Evolutionary conservation across 1,140 invertebrate genomes (phyloP), one percentile per base, ranked within the genome.

Genomic region (Ceratitis capitata): DNA sequence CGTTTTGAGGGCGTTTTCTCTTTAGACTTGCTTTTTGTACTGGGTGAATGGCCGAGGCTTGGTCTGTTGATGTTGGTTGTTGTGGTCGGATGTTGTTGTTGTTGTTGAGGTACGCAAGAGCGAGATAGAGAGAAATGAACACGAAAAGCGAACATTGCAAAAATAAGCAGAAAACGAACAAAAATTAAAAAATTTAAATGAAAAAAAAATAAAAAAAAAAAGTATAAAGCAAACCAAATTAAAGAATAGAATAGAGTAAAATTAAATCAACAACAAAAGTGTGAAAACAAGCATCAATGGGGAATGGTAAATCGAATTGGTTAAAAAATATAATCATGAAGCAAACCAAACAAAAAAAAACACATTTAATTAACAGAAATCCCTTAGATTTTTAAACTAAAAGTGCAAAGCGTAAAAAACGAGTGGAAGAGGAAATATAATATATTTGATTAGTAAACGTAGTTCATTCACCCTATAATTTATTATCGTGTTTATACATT

Each of bases 1-100:
- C 91, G 84, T 85, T 92, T 92, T 61, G 87, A 86, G 6, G 89
- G 89, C 10, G 89, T 91, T 87, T 92, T 92, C 35, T 92, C 91
- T 86, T 92, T 92, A 45, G 84, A 82, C 86, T 92, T 91, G 85
- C 89, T 88, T 84, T 91, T 91, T 35, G 88, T 90, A 84, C 89
- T 91, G 47, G 89, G 89, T 47, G 90, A 88, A 86, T 90, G 87
- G 49, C 88, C 88, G 58, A 89, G 87, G 53, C 87, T 89, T 42
- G 90, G 87, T 86, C 90, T 91, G 74, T 39, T 85, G 69, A 45
- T 23, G 32, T 74, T 45, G 64, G 64, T 74, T 14, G 64, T 42
- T 39, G 39, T 78, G 39, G 83, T 78, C 84, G 58, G n/a, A n/a
- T n/a, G 64, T 74, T 74, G 64, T 74, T 14, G 64, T 42, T 39